phyloP scores from a whole-genome alignment of 37 sponge, comb jelly and placozoan genomes.

The Diacarnus erythraeanus region DNA sequence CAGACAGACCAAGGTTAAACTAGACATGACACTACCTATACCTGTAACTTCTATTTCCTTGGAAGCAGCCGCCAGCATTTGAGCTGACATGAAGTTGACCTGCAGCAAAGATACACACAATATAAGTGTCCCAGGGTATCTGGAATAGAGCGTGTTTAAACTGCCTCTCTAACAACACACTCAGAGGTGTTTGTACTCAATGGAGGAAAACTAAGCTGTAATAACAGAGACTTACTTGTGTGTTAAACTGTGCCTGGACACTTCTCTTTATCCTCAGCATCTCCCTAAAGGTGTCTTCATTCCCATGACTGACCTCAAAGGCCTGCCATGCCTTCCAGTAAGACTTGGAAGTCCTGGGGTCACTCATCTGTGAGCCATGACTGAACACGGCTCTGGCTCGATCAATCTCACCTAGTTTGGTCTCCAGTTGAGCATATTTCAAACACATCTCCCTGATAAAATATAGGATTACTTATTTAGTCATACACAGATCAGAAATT shows the following conservation, averaged over 20 bases:
- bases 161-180: not conserved
- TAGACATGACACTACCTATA: too few relatives aligned
- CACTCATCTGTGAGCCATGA: conserved; percentile 94
- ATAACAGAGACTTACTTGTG: conserved; percentile 39
- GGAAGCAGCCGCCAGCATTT: conserved; percentile 81
- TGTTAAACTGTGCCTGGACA: conserved; percentile 97
- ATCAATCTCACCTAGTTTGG: conserved; percentile 94
- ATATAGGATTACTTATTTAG: too few relatives aligned
- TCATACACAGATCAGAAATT: too few relatives aligned
- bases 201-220: not conserved
- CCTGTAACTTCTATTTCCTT: conserved; percentile 30
- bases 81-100: conserved; percentile 97
- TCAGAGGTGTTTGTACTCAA: not conserved
- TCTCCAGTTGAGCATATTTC: conserved; percentile 91
- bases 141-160: not conserved
- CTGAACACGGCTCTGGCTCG: conserved; percentile 88
- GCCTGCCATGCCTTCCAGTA: conserved; percentile 97
- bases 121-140: not conserved
- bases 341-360: conserved; percentile 82
- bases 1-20: too few relatives aligned
- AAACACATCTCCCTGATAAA: conserved; percentile 84
- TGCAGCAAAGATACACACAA: conserved; percentile 1
- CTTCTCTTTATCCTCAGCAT: conserved; percentile 99
- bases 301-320: conserved; percentile 97
- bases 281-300: conserved; percentile 98